Evolutionary conservation across 2,888 invertebrate genomes (phyloP), one percentile per base, ranked within the genome.

Genomic region (Stenodera caucasica): DNA sequence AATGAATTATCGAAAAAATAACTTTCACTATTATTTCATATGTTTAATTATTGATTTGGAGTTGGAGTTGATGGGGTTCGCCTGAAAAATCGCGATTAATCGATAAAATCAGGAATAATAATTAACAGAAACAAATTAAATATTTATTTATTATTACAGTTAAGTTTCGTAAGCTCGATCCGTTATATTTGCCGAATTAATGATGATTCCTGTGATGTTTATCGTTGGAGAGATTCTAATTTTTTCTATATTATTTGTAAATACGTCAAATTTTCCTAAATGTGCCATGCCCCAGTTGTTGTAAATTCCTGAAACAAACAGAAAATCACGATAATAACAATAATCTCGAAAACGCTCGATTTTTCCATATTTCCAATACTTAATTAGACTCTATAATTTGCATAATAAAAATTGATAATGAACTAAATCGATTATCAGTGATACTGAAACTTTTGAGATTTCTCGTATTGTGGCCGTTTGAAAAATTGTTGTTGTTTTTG

Each of bases 101-200:
- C 35, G 14, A 12, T 4, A 14, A n/a, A 35, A 5, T 2, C 14
- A 7, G 14, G 6, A 14, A 15, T 7, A n/a, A 35, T n/a, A 14
- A 35, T n/a, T 35, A 35, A 35, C 15, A 37, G 37, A 6, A 37
- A 15, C 14, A 29, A 51, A 49, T 58, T 58, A 49, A 26, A 15
- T 18, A 40, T 40, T 33, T 12, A 45, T 45, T 11, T 11, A 18
- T 7, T 6, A 3, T 40, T 23, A 45, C 45, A 45, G 45, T 45
- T 45, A 45, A 45, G 23, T n/a, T 33, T 33, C n/a, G 3, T 33
- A 5, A 33, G 40, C 51, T 60, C 53, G 49, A n/a, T n/a, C 60
- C 56, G 60, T 60, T 60, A 60, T 56, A 53, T 60, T 60, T 60
- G 53, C 57, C 50, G 50, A 60, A 60, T 49, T 49, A 14, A 53